A percentile compares a stretch with the other conserved stretches of the same genome.
These are phyloP conservation scores for Incurvaria masculella DNA, from an alignment of 2,888 invertebrate genomes.

Conservation along the genomic window DNA sequence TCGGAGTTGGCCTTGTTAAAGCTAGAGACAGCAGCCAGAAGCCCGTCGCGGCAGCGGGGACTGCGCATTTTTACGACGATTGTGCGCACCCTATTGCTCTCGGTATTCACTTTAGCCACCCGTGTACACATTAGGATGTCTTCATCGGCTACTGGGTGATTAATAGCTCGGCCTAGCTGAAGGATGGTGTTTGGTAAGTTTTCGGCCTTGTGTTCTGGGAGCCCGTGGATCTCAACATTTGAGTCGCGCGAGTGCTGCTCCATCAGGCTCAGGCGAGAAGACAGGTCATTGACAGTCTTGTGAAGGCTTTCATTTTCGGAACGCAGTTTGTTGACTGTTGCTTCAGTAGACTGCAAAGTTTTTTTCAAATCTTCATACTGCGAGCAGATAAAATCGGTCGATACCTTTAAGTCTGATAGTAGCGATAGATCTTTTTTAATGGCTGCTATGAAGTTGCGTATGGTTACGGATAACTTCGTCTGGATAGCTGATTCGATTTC, in stretches of 20 bases:
- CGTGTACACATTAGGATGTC: neutral
- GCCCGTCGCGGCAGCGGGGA: constrained; percentile 12
- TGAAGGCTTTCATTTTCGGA: constrained; percentile 11
- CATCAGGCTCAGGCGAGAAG: constrained; percentile 8
- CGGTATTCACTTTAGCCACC: neutral
- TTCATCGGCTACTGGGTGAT: constrained; percentile 3
- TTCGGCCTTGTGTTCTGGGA: constrained; percentile 17
- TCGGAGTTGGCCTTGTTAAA: constrained; percentile 15
- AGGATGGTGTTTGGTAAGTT: constrained; percentile 6
- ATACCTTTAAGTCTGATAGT: too few species aligned
- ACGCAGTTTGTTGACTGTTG: too few species aligned
- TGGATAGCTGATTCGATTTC: too few species aligned
- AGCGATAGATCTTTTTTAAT: too few species aligned
- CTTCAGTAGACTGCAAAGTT: too few species aligned
- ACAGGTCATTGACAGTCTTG: constrained; percentile 10
- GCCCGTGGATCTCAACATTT: constrained; percentile 16
- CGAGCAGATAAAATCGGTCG: too few species aligned
- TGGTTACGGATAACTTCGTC: too few species aligned
- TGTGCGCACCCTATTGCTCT: constrained; percentile 8
- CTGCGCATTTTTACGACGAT: constrained; percentile 8
- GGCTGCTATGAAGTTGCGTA: too few species aligned
- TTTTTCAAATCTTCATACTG: too few species aligned
- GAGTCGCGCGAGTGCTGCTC: constrained; percentile 16
- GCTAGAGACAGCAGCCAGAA: constrained; percentile 12
- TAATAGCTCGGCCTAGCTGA: constrained; percentile 10